Base-by-base conservation (phyloP, 2,888 invertebrate species). In the Brachypalpus laphriformis region DNA sequence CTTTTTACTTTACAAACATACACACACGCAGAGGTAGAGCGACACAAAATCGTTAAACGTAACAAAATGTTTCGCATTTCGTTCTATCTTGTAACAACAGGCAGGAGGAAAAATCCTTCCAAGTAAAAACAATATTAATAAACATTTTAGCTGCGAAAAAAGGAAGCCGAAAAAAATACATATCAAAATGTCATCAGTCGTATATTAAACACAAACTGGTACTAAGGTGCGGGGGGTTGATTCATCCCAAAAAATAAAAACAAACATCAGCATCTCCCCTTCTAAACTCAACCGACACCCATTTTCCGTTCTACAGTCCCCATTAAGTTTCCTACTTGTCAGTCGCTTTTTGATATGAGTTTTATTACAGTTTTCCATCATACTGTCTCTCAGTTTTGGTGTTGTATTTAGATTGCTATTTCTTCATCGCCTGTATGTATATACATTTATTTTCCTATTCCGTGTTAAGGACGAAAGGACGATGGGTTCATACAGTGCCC, bases 311-410 rank as follows among this genome's bases (percentile, higher is more conserved):
- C 47, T 37, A 18, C 37, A 11, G n/a, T 7, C 57, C 57, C 66
- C 76, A 74, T 78, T 83, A 63, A 74, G 57, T 74, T 78, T 74
- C 49, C 70, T 65, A 63, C 80, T 49, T 70, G 83, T 83, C 83
- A 83, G 83, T 74, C 25, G 63, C 57, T 45, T 74, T 80, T 74
- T 83, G 83, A 83, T 83, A 80, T 80, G 83, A 83, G 83, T 80
- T 83, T 83, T 83, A 83, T 83, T 83, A 83, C 83, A 83, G 78
- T 82, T 82, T 72, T 78, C 66, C 78, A 82, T 82, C 82, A 82
- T 49, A 40, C 78, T 82, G 82, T 82, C 82, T 71, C 66, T 78
- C 72, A 56, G 77, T 61, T 82, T 57, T 68, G 68, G 68, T 59
- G 47, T 66, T 57, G 8, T 75, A 63, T 31, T 71, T 72, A 78